A percentile compares a stretch with the other conserved stretches of the same genome.
Evolutionary conservation across 2,888 invertebrate species (phyloP).

Genomic region (Luperina nickerlii): DNA sequence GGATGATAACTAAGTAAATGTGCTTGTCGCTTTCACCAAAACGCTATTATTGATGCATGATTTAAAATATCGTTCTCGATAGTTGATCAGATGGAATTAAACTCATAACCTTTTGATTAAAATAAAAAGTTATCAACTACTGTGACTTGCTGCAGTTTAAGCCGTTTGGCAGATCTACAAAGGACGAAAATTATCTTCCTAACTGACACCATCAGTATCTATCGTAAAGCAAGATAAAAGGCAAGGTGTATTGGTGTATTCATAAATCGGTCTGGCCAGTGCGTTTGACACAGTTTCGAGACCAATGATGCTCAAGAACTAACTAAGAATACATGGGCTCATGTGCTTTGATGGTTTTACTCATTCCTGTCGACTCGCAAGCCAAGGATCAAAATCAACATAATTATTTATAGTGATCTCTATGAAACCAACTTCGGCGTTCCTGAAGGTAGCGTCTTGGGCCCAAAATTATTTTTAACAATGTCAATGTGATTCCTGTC

Average conservation of each 20-base stretch:
- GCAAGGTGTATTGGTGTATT: neutral
- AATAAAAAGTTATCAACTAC: neutral
- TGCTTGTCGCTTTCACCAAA: neutral
- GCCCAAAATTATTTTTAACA: neutral
- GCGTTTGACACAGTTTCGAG: neutral
- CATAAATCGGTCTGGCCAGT: neutral
- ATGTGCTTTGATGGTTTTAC: neutral
- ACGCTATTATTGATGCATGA: neutral
- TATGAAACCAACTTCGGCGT: neutral
- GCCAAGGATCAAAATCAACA: neutral
- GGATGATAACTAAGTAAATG: neutral
- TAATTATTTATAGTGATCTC: neutral
- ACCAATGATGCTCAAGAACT: neutral
- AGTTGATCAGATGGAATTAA: neutral
- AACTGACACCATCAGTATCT: neutral
- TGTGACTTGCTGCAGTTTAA: neutral
- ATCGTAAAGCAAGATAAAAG: neutral
- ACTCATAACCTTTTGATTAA: neutral
- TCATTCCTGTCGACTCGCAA: neutral
- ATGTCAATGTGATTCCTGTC: neutral
- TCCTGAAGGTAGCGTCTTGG: constrained; percentile 15
- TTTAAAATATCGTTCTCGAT: neutral
- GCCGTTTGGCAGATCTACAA: neutral
- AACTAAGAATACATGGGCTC: neutral
- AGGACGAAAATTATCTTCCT: neutral